These are phyloP conservation scores for Automeris io DNA, from an alignment of 2,888 invertebrate species.

Conservation along the genomic window DNA sequence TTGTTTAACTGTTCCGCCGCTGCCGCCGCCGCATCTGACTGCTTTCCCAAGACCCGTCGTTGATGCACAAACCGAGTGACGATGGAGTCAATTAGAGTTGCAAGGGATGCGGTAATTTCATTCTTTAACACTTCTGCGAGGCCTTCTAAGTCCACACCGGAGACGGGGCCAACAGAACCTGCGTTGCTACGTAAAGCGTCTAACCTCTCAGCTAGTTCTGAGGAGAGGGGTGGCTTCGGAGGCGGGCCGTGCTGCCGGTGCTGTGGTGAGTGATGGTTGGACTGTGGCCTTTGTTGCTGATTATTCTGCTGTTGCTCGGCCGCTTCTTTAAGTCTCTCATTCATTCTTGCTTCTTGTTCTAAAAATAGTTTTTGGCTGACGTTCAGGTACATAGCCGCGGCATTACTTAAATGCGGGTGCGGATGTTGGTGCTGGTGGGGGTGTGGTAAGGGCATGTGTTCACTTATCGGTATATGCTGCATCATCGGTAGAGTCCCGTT, in stretches of 20 bases:
- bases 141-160: conserved; percentile 89
- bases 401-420: conserved; percentile 79
- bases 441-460: conserved; percentile 73
- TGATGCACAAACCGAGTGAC: conserved; percentile 91
- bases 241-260: conserved; percentile 67
- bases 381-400: conserved; percentile 85
- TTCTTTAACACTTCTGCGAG: conserved; percentile 94
- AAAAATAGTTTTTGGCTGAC: conserved; percentile 86
- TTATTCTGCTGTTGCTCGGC: conserved; percentile 71
- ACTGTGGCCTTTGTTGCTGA: conserved; percentile 77
- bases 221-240: conserved; percentile 72
- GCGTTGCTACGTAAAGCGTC: conserved; percentile 85
- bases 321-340: conserved; percentile 83
- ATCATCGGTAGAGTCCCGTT: conserved; percentile 76
- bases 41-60: conserved; percentile 84
- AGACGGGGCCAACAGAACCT: conserved; percentile 80
- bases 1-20: conserved; percentile 91
- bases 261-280: conserved; percentile 76
- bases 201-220: conserved; percentile 86
- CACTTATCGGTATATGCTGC: conserved; percentile 71
- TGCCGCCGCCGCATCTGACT: conserved; percentile 86
- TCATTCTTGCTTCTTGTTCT: conserved; percentile 86
- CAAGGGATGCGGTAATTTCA: conserved; percentile 90
- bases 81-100: conserved; percentile 91
- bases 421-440: conserved; percentile 76